Evolutionary conservation across 2,888 invertebrate species (phyloP).

Genomic region (Hylaea fasciaria): DNA sequence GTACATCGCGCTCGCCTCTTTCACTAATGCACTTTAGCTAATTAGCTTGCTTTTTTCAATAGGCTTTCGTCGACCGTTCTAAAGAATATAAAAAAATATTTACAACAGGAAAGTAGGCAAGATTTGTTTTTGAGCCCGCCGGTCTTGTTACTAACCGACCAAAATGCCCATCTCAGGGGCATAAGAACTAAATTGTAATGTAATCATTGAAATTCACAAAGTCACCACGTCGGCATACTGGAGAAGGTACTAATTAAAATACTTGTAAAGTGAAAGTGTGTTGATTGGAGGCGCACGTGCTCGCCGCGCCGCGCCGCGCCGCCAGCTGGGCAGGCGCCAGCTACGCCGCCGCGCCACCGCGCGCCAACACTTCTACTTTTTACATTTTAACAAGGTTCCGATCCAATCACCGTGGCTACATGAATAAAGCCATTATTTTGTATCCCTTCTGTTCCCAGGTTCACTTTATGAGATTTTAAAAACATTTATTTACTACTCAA

Average conservation of each 20-base stretch:
- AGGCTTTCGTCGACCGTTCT: too few relatives aligned
- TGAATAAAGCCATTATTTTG: conserved; percentile 16
- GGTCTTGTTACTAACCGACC: too few relatives aligned
- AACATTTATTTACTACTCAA: background rate
- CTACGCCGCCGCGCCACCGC: background rate
- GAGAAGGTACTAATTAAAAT: too few relatives aligned
- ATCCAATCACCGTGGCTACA: conserved; percentile 24
- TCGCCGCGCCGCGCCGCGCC: background rate
- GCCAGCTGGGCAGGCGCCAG: conserved; percentile 3
- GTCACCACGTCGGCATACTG: too few relatives aligned
- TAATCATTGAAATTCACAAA: too few relatives aligned
- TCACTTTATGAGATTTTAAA: background rate
- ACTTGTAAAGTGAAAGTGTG: too few relatives aligned
- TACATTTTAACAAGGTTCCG: conserved; percentile 20
- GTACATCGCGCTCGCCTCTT: background rate
- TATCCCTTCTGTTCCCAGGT: background rate
- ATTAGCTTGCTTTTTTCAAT: background rate
- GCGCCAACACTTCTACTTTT: conserved; percentile 6
- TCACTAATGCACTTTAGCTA: background rate
- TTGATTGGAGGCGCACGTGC: background rate
- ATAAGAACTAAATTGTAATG: too few relatives aligned
- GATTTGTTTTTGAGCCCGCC: too few relatives aligned
- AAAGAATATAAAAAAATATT: too few relatives aligned
- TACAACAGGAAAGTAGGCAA: too few relatives aligned
- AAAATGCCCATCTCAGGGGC: too few relatives aligned